A percentile compares a stretch with the other conserved stretches of the same genome.
These are phyloP conservation scores for Orussus abietinus DNA, from an alignment of 1,140 invertebrate genomes.

Conservation along the genomic window DNA sequence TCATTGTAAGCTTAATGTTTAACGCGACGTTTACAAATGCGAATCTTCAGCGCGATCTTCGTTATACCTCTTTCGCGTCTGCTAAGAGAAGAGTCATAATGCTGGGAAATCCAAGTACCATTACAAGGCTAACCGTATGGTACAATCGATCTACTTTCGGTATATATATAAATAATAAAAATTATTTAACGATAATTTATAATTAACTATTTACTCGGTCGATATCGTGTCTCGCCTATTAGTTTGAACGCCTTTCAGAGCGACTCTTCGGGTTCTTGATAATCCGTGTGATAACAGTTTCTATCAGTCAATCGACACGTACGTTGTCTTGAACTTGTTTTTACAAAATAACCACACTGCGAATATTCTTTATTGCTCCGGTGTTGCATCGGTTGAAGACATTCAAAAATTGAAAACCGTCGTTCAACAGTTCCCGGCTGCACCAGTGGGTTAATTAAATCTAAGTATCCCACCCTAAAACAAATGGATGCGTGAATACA, in stretches of 20 bases:
- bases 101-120: too few relatives aligned
- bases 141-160: slow-evolving; percentile 20
- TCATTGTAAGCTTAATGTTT: too few relatives aligned
- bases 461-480: slow-evolving; percentile 36
- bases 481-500: slow-evolving; percentile 5
- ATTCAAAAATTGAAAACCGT: slow-evolving; percentile 25
- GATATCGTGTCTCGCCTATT: slow-evolving; percentile 1
- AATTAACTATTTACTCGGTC: slow-evolving; percentile 16
- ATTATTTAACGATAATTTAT: slow-evolving; percentile 6
- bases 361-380: slow-evolving; percentile 32
- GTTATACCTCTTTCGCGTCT: too few relatives aligned
- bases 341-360: slow-evolving; percentile 7
- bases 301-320: background rate
- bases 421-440: slow-evolving; percentile 21
- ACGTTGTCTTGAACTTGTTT: background rate
- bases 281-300: too few relatives aligned
- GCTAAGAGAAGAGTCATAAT: too few relatives aligned
- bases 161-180: slow-evolving; percentile 17
- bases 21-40: too few relatives aligned
- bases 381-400: slow-evolving; percentile 26
- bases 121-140: slow-evolving; percentile 10
- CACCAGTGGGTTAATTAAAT: slow-evolving; percentile 26
- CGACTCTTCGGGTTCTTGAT: too few relatives aligned
- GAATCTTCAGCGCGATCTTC: too few relatives aligned
- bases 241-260: too few relatives aligned